These are phyloP conservation scores for Ruditapes philippinarum DNA, from an alignment of 1,140 invertebrate species.

Conservation along the genomic window DNA sequence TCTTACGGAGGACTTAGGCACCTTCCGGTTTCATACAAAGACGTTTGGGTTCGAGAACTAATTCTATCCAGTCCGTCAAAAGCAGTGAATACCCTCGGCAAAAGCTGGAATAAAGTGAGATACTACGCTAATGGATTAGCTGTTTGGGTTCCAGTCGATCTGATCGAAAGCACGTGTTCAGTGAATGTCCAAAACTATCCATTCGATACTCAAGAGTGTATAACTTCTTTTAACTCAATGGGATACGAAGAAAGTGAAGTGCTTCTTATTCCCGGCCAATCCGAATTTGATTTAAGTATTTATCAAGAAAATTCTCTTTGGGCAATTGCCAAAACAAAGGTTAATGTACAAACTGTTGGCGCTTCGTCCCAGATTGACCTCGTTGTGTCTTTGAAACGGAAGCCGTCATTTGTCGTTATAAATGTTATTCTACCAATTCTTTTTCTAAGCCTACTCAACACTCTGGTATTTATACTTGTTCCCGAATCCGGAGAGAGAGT, in stretches of 20 bases:
- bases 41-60: constrained; percentile 55
- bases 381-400: constrained; percentile 55
- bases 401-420: constrained; percentile 86
- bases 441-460: constrained; percentile 88
- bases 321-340: neutral
- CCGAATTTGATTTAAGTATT: neutral
- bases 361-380: neutral
- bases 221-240: neutral
- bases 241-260: neutral
- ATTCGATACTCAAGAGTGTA: constrained; percentile 57
- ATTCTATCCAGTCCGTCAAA: neutral
- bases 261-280: neutral
- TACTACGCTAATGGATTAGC: neutral
- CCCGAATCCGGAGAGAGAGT: constrained; percentile 89
- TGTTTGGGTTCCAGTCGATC: neutral
- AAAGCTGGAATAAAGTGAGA: constrained; percentile 3
- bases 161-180: constrained; percentile 28
- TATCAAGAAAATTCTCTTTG: constrained; percentile 41
- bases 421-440: constrained; percentile 89
- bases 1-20: neutral
- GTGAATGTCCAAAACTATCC: constrained; percentile 43
- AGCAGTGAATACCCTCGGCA: neutral
- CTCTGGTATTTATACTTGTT: constrained; percentile 88
- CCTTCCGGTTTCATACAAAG: neutral
- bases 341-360: neutral